phyloP scores from a whole-genome alignment of 2,797 vertebrate species.

The Gambusia yucatana region DNA sequence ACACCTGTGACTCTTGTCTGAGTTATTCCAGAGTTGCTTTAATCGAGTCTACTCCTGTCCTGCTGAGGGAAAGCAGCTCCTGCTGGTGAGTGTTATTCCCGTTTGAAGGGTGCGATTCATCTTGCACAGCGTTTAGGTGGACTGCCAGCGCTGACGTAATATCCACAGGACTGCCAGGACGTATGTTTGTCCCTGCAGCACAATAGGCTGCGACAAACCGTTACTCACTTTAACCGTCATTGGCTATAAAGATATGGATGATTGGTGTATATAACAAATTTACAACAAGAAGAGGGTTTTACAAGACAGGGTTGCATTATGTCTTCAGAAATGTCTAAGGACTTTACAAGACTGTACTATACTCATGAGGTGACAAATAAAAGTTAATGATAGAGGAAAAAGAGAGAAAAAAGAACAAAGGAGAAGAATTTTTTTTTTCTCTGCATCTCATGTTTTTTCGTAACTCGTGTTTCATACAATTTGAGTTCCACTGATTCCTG shows the following conservation, averaged over 20 bases:
- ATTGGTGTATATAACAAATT: constrained; percentile 9
- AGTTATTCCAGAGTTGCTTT: background rate
- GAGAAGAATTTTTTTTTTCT: background rate
- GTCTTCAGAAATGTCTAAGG: constrained; percentile 18
- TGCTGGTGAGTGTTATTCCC: background rate
- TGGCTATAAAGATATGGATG: constrained; percentile 5
- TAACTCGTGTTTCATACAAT: background rate
- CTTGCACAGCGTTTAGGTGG: background rate
- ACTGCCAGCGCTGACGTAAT: background rate
- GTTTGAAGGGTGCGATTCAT: background rate
- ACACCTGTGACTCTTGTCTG: background rate
- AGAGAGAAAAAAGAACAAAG: background rate
- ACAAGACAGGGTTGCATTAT: constrained; percentile 14
- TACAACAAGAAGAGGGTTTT: constrained; percentile 13
- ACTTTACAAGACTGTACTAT: background rate
- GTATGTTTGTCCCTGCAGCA: background rate
- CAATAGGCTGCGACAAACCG: background rate
- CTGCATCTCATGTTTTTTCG: constrained; percentile 1
- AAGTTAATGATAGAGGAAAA: constrained; percentile 14
- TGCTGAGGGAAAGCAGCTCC: background rate
- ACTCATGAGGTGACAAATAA: constrained; percentile 9
- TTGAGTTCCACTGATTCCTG: background rate
- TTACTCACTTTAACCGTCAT: background rate
- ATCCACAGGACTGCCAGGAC: background rate
- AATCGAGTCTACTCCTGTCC: background rate